Conservation (phyloP, 2,797 vertebrate genomes). For the Rhadinocentrus ornatus region DNA sequence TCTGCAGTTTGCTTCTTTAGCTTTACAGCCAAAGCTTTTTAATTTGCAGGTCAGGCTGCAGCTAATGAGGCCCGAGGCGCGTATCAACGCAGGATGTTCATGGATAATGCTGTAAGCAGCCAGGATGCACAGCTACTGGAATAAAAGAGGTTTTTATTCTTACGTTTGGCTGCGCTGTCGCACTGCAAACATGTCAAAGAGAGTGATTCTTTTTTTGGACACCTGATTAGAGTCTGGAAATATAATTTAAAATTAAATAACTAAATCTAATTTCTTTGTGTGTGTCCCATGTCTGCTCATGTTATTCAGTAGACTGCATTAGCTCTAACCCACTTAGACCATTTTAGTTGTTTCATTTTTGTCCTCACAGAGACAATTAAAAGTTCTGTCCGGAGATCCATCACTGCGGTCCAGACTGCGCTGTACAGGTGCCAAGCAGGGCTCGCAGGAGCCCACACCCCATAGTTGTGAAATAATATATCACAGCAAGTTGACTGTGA, state of each 20-base stretch:
- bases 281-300: background rate
- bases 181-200: slow-evolving; percentile 30
- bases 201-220: too few relatives aligned
- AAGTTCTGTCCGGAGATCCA: slow-evolving; percentile 45
- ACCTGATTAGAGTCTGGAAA: slow-evolving; percentile 16
- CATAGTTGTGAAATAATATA: slow-evolving; percentile 82
- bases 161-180: slow-evolving; percentile 55
- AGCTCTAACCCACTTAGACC: too few relatives aligned
- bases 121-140: slow-evolving; percentile 42
- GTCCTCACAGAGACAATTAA: background rate
- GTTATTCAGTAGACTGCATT: too few relatives aligned
- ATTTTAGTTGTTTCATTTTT: slow-evolving; percentile 3
- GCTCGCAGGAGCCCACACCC: slow-evolving; percentile 66
- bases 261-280: background rate
- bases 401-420: slow-evolving; percentile 61
- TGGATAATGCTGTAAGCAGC: slow-evolving; percentile 63
- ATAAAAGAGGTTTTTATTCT: slow-evolving; percentile 76
- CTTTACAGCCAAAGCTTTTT: slow-evolving; percentile 48
- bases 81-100: slow-evolving; percentile 70
- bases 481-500: slow-evolving; percentile 86
- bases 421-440: slow-evolving; percentile 67
- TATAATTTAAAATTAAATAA: slow-evolving; percentile 37
- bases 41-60: slow-evolving; percentile 60
- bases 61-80: slow-evolving; percentile 76
- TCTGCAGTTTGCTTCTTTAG: slow-evolving; percentile 52